These are phyloP conservation scores for Tenthredo notha DNA, from an alignment of 2,888 invertebrate species.

Conservation along the genomic window DNA sequence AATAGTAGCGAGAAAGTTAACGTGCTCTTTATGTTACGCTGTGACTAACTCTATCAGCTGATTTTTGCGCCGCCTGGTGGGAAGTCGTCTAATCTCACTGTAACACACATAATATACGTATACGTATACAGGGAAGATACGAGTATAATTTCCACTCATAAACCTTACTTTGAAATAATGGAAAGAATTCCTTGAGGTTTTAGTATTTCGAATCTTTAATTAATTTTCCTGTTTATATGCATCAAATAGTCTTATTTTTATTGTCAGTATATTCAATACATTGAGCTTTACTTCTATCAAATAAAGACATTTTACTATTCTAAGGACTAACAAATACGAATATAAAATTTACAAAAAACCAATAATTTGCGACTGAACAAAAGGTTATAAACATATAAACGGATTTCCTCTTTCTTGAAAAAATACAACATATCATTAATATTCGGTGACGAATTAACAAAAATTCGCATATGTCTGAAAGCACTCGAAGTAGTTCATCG, in stretches of 20 bases:
- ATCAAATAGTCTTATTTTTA: neutral
- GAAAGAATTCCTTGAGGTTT: neutral
- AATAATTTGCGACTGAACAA: neutral
- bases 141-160: no score
- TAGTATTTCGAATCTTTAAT: neutral
- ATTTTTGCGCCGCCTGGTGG: neutral
- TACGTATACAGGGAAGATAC: no score
- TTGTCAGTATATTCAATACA: neutral
- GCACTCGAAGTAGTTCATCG: slow-evolving; percentile 70
- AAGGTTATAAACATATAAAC: neutral
- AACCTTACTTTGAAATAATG: no score
- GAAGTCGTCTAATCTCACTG: neutral
- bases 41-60: neutral
- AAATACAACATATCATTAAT: neutral
- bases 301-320: neutral
- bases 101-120: neutral
- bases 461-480: slow-evolving; percentile 76
- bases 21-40: neutral
- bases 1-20: neutral
- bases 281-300: neutral
- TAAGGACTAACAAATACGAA: neutral
- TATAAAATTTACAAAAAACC: neutral
- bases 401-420: neutral
- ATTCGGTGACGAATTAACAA: neutral
- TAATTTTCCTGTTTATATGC: neutral